phyloP scores from a whole-genome alignment of 2,888 invertebrate genomes.

The Laspeyria flexula region DNA sequence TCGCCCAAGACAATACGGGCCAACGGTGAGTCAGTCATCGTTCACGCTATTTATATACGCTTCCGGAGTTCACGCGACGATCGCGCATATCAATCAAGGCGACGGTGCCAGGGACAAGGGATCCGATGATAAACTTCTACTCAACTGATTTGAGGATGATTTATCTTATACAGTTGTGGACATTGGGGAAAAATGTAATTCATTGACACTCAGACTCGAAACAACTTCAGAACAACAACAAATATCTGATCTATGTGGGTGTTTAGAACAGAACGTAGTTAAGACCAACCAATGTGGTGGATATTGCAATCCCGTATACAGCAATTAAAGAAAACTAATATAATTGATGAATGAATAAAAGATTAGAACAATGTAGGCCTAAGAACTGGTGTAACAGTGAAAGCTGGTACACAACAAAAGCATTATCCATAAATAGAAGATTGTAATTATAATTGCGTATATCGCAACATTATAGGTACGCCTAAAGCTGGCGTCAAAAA shows the following conservation, averaged over 20 bases:
- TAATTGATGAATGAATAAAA: no score
- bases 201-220: no score
- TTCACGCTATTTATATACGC: conserved; percentile 52
- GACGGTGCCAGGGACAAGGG: conserved; percentile 23
- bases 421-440: no score
- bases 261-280: no score
- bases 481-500: neutral
- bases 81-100: conserved; percentile 58
- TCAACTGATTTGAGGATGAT: neutral
- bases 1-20: conserved; percentile 46
- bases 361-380: no score
- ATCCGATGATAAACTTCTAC: neutral
- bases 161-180: neutral
- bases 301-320: no score
- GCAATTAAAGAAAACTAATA: no score
- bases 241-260: no score
- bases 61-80: conserved; percentile 44
- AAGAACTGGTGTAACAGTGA: no score
- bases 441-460: neutral
- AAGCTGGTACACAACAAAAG: no score
- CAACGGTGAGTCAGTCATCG: conserved; percentile 49
- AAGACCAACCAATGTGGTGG: no score
- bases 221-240: no score
- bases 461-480: neutral
- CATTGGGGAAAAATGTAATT: neutral